Percentiles rank a stretch among this genome's conserved stretches.
Conservation (phyloP, 2,113 vertebrate genomes). For the Siniperca knerii region DNA sequence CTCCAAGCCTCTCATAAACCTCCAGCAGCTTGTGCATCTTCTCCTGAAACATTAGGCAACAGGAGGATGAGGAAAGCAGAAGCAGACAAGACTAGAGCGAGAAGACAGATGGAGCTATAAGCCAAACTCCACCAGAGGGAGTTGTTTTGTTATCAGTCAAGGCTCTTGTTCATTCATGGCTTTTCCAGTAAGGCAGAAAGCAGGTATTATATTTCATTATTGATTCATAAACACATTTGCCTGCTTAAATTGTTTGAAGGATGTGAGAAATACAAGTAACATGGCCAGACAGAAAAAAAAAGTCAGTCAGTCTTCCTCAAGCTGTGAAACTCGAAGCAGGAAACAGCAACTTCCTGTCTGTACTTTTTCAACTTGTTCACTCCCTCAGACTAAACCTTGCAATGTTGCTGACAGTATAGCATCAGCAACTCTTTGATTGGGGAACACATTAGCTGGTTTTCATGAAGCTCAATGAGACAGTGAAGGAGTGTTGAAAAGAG, state of each 20-base stretch:
- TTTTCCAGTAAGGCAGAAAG: constrained; percentile 21
- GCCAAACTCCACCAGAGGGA: constrained; percentile 13
- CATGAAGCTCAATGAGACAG: constrained; percentile 6
- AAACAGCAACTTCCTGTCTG: constrained; percentile 82
- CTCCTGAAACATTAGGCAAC: constrained; percentile 84
- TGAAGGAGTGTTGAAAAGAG: neutral
- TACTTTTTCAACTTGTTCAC: constrained; percentile 39
- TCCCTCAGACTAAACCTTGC: constrained; percentile 37
- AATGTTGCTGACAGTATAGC: constrained; percentile 44
- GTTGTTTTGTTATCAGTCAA: constrained; percentile 8
- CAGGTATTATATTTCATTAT: constrained; percentile 38
- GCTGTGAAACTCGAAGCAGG: constrained; percentile 76
- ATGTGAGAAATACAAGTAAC: constrained; percentile 14
- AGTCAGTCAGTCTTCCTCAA: constrained; percentile 49
- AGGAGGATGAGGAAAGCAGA: constrained; percentile 7
- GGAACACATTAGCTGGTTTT: constrained; percentile 25
- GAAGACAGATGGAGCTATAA: constrained; percentile 16
- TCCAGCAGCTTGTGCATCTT: constrained; percentile 98
- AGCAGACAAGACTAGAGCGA: neutral
- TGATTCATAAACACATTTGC: constrained; percentile 34
- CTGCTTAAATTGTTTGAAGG: constrained; percentile 22
- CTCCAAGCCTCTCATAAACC: constrained; percentile 94
- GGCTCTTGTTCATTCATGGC: neutral
- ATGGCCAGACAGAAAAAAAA: constrained; percentile 41
- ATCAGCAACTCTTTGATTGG: constrained; percentile 39